Percentiles rank a stretch among this genome's conserved stretches.
Conservation (phyloP, 2,113 vertebrate genomes). For the Aegotheles bennettii region DNA sequence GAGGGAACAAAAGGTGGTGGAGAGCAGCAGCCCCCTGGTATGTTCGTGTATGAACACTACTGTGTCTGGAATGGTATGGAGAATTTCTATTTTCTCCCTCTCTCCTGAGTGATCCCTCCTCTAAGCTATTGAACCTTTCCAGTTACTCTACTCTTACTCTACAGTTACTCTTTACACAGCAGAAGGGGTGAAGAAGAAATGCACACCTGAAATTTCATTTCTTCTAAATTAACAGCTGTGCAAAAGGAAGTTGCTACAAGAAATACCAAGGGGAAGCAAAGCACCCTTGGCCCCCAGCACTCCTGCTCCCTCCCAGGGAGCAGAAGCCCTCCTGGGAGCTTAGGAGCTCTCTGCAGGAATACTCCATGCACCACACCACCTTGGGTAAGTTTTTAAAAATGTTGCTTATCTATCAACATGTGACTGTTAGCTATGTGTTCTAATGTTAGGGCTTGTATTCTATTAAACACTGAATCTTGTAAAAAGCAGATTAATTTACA, state of each 20-base stretch:
- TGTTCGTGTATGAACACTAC: rapidly evolving
- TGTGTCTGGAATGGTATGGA: not conserved
- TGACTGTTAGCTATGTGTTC: not conserved
- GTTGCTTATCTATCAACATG: rapidly evolving
- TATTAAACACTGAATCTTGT: not conserved
- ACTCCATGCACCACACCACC: not conserved
- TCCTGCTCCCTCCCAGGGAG: rapidly evolving
- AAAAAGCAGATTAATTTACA: not conserved
- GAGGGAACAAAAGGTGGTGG: not conserved
- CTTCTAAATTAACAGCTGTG: not conserved
- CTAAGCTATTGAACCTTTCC: not conserved
- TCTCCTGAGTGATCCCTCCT: not conserved
- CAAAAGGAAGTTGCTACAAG: not conserved
- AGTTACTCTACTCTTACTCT: too few species aligned
- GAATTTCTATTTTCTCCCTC: not conserved
- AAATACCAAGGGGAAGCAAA: not conserved
- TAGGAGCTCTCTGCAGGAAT: not conserved
- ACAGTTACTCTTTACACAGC: not conserved
- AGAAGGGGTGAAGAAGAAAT: not conserved
- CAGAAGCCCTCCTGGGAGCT: not conserved
- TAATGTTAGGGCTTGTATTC: too few species aligned
- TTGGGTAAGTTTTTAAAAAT: not conserved
- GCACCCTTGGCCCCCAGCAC: too few species aligned
- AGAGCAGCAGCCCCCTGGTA: not conserved
- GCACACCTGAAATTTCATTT: not conserved